These are phyloP conservation scores for Temnothorax nylanderi DNA, from an alignment of 1,140 invertebrate species.

Conservation along the genomic window DNA sequence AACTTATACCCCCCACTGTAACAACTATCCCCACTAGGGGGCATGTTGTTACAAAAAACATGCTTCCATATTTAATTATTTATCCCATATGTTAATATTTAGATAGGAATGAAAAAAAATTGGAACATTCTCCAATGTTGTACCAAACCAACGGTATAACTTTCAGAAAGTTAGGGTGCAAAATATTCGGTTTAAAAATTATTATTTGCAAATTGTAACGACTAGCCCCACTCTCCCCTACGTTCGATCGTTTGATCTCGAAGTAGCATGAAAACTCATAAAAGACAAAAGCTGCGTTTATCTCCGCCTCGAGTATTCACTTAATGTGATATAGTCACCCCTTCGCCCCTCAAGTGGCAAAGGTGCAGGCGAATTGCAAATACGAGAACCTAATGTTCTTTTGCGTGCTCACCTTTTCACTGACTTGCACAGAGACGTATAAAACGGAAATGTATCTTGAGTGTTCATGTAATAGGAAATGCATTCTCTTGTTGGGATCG, in stretches of 20 bases:
- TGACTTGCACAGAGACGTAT: conserved; percentile 45
- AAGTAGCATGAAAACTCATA: conserved; percentile 47
- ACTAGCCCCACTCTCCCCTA: too few relatives aligned
- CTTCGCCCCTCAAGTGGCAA: conserved; percentile 57
- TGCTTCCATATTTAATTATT: too few relatives aligned
- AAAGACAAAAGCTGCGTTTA: conserved; percentile 72
- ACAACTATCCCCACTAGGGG: too few relatives aligned
- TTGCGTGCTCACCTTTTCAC: conserved; percentile 51
- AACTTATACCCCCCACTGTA: too few relatives aligned
- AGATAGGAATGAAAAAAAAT: too few relatives aligned
- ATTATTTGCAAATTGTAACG: too few relatives aligned
- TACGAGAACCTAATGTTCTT: conserved; percentile 69
- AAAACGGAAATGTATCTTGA: conserved; percentile 55
- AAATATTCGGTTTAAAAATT: too few relatives aligned
- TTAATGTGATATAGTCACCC: conserved; percentile 66
- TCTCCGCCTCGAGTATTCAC: conserved; percentile 62
- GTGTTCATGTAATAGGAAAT: conserved; percentile 39
- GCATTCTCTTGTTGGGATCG: conserved; percentile 3
- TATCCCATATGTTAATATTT: too few relatives aligned
- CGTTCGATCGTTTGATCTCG: conserved; percentile 70
- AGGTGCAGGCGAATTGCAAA: conserved; percentile 69
- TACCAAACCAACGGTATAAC: too few relatives aligned
- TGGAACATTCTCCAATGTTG: too few relatives aligned
- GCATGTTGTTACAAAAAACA: too few relatives aligned
- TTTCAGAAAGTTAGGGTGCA: too few relatives aligned